These are phyloP conservation scores for Teleiodes luculella DNA, from an alignment of 2,888 invertebrate species.

Conservation along the genomic window DNA sequence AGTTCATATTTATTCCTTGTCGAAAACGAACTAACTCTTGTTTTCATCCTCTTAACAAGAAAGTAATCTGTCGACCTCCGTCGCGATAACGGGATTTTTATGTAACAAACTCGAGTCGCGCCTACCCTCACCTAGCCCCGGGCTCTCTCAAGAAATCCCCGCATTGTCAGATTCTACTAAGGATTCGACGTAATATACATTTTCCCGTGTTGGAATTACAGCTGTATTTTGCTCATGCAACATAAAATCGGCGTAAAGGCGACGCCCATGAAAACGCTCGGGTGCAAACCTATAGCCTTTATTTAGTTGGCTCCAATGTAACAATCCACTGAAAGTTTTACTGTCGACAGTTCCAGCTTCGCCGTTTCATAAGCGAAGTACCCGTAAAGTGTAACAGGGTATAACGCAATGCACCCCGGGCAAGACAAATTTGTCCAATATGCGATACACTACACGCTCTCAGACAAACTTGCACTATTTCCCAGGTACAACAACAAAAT, in stretches of 20 bases:
- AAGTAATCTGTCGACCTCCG: slow-evolving; percentile 76
- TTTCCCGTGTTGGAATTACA: slow-evolving; percentile 72
- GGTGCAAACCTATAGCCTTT: slow-evolving; percentile 60
- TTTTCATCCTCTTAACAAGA: slow-evolving; percentile 77
- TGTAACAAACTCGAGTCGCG: slow-evolving; percentile 74
- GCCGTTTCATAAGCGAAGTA: slow-evolving; percentile 56
- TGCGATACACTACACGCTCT: slow-evolving; percentile 34
- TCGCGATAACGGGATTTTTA: slow-evolving; percentile 77
- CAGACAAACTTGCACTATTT: slow-evolving; percentile 37
- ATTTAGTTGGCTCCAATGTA: slow-evolving; percentile 68
- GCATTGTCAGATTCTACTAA: slow-evolving; percentile 71
- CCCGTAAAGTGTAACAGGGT: slow-evolving; percentile 45
- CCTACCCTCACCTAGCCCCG: slow-evolving; percentile 74
- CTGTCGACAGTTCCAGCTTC: slow-evolving; percentile 50
- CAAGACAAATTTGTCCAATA: slow-evolving; percentile 45
- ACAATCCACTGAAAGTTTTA: slow-evolving; percentile 72
- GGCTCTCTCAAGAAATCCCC: slow-evolving; percentile 69
- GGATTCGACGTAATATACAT: slow-evolving; percentile 73
- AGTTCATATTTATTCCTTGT: slow-evolving; percentile 65
- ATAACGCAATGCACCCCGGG: slow-evolving; percentile 45
- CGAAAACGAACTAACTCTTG: slow-evolving; percentile 71
- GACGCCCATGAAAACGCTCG: slow-evolving; percentile 60
- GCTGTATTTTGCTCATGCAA: slow-evolving; percentile 69
- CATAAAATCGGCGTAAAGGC: slow-evolving; percentile 73
- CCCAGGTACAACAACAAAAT: slow-evolving; percentile 17